phyloP scores from a whole-genome alignment of 2,888 invertebrate genomes.

The Drosophila imparisetae region DNA sequence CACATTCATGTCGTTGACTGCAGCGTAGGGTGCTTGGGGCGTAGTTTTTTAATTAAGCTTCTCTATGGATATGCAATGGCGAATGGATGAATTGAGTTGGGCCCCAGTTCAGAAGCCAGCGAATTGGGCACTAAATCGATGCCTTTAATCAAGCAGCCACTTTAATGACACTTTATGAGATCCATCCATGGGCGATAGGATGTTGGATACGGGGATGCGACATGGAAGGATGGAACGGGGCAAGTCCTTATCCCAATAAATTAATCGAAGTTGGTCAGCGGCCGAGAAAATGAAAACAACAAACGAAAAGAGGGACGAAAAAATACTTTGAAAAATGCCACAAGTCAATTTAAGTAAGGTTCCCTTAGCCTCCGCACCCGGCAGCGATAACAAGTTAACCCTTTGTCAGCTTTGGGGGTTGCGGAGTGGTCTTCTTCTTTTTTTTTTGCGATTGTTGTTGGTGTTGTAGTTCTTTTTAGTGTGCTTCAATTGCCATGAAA shows the following conservation, averaged over 20 bases:
- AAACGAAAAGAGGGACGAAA: constrained; percentile 18
- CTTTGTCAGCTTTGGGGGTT: constrained; percentile 45
- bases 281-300: constrained; percentile 7
- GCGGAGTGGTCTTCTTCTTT: constrained; percentile 3
- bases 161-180: constrained; percentile 76
- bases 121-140: constrained; percentile 57
- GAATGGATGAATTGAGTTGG: constrained; percentile 34
- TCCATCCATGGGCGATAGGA: background rate
- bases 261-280: constrained; percentile 66
- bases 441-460: constrained; percentile 28
- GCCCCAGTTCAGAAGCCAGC: constrained; percentile 4
- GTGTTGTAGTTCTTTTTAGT: constrained; percentile 33
- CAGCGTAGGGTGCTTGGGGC: constrained; percentile 45
- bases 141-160: constrained; percentile 72
- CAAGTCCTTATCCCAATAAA: constrained; percentile 68
- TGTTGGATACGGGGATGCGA: background rate
- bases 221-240: background rate
- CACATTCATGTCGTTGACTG: background rate
- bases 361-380: constrained; percentile 14
- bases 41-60: constrained; percentile 73
- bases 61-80: constrained; percentile 38
- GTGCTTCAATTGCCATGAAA: constrained; percentile 76
- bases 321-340: constrained; percentile 70
- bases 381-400: constrained; percentile 60
- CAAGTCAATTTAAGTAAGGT: constrained; percentile 72